Conservation (phyloP, 2,797 vertebrate genomes). For the Naso thynnoides region DNA sequence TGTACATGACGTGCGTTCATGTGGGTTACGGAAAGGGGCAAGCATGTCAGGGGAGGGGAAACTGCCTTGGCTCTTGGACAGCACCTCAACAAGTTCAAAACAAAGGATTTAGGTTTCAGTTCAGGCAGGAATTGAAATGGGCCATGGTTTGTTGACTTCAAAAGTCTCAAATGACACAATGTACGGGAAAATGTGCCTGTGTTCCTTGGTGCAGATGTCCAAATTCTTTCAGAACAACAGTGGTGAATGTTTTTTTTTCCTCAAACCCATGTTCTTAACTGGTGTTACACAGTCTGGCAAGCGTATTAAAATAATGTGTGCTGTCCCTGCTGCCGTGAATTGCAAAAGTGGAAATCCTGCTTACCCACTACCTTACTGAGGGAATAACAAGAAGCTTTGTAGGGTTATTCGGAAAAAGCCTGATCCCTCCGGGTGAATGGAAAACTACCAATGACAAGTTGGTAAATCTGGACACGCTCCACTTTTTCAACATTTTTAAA, state of each 20-base stretch:
- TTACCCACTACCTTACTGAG: conserved; percentile 83
- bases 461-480: conserved; percentile 36
- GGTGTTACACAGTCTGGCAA: conserved; percentile 79
- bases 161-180: conserved; percentile 54
- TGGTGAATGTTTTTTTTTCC: conserved; percentile 16
- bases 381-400: conserved; percentile 79
- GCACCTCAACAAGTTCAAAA: conserved; percentile 68
- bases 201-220: conserved; percentile 23
- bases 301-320: conserved; percentile 82
- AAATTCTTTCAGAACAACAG: conserved; percentile 23
- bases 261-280: conserved; percentile 54
- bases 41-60: conserved; percentile 31
- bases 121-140: conserved; percentile 62
- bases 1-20: conserved; percentile 60
- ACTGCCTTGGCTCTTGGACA: conserved; percentile 35
- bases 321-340: conserved; percentile 68
- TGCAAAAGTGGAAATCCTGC: conserved; percentile 86
- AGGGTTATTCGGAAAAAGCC: conserved; percentile 58
- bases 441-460: conserved; percentile 70
- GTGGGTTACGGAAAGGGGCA: conserved; percentile 56
- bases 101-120: conserved; percentile 79
- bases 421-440: conserved; percentile 55
- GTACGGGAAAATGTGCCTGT: conserved; percentile 22
- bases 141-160: conserved; percentile 67
- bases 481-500: conserved; percentile 30